Conservation (phyloP, 2,888 invertebrate species). For the Fragum sueziense region DNA sequence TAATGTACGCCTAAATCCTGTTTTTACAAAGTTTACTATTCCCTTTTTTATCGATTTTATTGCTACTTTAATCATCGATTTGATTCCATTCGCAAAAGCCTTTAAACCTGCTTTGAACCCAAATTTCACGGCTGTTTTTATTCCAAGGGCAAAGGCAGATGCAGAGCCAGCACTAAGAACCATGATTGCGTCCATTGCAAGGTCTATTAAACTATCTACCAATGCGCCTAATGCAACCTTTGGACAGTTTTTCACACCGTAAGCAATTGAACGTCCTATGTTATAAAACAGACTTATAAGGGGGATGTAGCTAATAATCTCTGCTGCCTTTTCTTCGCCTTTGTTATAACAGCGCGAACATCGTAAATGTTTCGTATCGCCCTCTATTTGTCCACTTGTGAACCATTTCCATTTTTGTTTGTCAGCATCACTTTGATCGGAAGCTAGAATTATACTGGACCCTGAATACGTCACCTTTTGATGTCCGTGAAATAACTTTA, state of each 20-base stretch:
- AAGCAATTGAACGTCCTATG: constrained; percentile 11
- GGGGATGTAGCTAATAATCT: constrained; percentile 32
- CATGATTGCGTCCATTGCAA: constrained; percentile 24
- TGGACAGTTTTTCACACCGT: constrained; percentile 24
- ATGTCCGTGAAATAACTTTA: not conserved
- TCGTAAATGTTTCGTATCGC: constrained; percentile 23
- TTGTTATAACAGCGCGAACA: constrained; percentile 35
- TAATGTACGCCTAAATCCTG: not conserved
- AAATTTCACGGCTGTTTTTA: constrained; percentile 31
- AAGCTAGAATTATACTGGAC: not conserved
- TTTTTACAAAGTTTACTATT: constrained; percentile 5
- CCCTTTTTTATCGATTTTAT: constrained; percentile 16
- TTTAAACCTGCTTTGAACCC: constrained; percentile 35
- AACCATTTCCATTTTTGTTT: constrained; percentile 31
- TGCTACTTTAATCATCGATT: constrained; percentile 27
- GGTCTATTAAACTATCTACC: constrained; percentile 3
- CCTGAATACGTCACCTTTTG: not conserved
- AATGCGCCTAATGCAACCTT: constrained; percentile 23
- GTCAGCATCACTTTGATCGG: constrained; percentile 29
- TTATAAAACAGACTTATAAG: constrained; percentile 33
- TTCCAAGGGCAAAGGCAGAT: constrained; percentile 20
- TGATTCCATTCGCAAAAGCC: constrained; percentile 12
- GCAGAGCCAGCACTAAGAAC: constrained; percentile 20
- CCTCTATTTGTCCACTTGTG: constrained; percentile 1
- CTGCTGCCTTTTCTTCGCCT: constrained; percentile 36